phyloP scores from a whole-genome alignment of 2,113 vertebrate species.

The Chinchilla lanigera region DNA sequence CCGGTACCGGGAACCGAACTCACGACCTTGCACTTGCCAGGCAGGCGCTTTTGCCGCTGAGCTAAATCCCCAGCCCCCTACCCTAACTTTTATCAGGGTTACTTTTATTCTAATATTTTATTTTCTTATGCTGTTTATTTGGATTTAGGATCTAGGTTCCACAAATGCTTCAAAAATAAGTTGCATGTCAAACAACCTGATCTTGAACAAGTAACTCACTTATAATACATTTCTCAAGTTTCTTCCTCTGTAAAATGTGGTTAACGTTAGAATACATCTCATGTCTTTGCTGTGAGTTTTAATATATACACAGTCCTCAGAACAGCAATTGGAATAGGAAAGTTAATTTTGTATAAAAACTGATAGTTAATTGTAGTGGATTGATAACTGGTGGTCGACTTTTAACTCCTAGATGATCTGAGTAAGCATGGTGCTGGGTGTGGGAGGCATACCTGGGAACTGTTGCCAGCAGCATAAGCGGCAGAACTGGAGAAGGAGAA shows the following conservation, averaged over 20 bases:
- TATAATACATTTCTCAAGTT: not conserved
- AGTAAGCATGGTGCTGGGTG: too few relatives aligned
- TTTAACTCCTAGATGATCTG: too few relatives aligned
- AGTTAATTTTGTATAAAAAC: not conserved
- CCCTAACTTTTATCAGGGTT: not conserved
- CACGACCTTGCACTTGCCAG: too few relatives aligned
- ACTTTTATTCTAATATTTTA: not conserved
- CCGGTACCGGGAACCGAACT: too few relatives aligned
- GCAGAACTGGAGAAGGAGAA: too few relatives aligned
- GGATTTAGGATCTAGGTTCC: not conserved
- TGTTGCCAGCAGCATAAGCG: too few relatives aligned
- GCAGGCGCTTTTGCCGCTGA: too few relatives aligned
- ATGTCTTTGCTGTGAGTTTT: accelerated
- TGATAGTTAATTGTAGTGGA: not conserved
- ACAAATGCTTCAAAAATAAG: not conserved
- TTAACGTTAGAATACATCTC: not conserved
- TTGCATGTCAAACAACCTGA: not conserved
- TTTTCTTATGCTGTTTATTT: not conserved
- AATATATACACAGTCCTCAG: accelerated
- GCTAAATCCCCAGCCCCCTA: too few relatives aligned
- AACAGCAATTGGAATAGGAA: not conserved
- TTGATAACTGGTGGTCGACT: too few relatives aligned
- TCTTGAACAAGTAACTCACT: not conserved
- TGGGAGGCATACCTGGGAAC: too few relatives aligned
- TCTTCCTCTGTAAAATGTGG: not conserved